Base-by-base conservation (phyloP, 2,113 vertebrate species). In the Fregetta grallaria region DNA sequence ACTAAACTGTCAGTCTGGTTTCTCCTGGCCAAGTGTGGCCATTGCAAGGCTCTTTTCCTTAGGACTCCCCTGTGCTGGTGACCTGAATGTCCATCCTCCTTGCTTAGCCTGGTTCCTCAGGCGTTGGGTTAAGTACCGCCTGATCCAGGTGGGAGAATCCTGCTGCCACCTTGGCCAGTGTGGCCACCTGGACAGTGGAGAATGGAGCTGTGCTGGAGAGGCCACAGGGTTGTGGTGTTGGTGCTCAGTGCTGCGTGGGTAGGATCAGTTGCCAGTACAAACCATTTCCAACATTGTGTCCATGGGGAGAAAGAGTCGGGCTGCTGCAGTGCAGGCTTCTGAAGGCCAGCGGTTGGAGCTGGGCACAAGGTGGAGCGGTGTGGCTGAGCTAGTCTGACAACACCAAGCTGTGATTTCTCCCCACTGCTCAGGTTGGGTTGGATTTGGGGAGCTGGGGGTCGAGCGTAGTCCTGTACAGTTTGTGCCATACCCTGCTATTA, bases 401-500 rank as follows among this genome's bases (percentile, higher is more conserved):
- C 67, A 56, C 11, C 11, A 40, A 56, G 36, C 32, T 66, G 66
- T 1, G 2, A 1, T 47, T 88, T 50, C 42, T 86, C 27, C 75
- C 44, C 40, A 23, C 27, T 45, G 79, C 59, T 74, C 55, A 78
- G 62, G 53, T 29, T 55, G 45, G 67, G 9, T 40, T 56, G 66
- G 44, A 34, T 56, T 34, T 76, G 59, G 50, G 79, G 49, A 86
- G 42, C 10, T 38, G 40, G 22, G 32, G 21, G 4, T 38, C 0
- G 0, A 55, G 40, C 3, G 0, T 8, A 49, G 71, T 27, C 13
- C 74, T 0, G 0, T 45, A 20, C 44, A 73, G 49, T 8, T 50
- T 73, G 42, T 92, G 93, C 65, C 65, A 22, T 90, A 34, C 47
- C 21, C 71, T 61, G 53, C 67, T 70, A 7, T 56, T 83, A 76